Evolutionary conservation across 2,113 vertebrate genomes (phyloP).

Genomic region (Emberiza fucata): DNA sequence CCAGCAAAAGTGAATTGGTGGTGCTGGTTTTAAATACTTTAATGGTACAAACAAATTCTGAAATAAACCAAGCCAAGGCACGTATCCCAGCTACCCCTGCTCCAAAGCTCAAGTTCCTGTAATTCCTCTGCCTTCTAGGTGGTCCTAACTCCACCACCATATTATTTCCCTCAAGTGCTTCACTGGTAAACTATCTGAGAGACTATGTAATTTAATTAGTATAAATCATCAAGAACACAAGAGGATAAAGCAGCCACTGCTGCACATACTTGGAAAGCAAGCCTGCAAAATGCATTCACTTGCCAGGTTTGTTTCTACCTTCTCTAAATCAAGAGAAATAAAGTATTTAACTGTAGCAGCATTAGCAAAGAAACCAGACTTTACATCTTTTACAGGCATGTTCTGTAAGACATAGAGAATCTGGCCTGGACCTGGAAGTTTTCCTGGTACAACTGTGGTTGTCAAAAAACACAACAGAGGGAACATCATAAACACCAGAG

Average conservation of each 20-base stretch:
- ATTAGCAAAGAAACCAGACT: background rate
- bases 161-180: background rate
- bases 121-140: background rate
- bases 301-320: background rate
- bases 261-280: background rate
- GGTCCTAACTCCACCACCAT: background rate
- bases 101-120: background rate
- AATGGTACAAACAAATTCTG: background rate
- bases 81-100: background rate
- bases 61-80: background rate
- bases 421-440: background rate
- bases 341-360: background rate
- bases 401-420: background rate
- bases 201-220: background rate
- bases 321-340: background rate
- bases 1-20: background rate
- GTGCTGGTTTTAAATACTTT: background rate
- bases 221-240: constrained; percentile 6
- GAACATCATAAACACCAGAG: background rate
- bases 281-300: background rate
- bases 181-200: background rate
- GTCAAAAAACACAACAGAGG: background rate
- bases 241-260: background rate
- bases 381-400: background rate
- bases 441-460: background rate